Base-by-base conservation (phyloP, 2,797 vertebrate species). In the Ctenopoma multispine region DNA sequence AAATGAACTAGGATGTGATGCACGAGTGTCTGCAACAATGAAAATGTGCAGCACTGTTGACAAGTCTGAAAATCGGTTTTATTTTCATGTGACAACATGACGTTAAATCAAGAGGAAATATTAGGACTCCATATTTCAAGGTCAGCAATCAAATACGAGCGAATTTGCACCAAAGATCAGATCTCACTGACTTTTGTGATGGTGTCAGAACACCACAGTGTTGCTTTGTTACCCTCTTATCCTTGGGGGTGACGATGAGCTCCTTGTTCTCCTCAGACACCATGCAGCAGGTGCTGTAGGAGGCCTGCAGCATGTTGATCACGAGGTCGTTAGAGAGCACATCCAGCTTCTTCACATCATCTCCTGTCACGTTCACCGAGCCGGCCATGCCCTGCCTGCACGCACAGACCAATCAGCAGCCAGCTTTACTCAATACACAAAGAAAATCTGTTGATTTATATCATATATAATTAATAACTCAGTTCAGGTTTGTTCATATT, bases 291-390 rank as follows among this genome's bases (percentile, higher is more conserved):
- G 96, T 97, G 80, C 96, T 83, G 79, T 96, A 99, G 78, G 97
- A 98, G 12, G 97, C 95, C 83, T 92, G 94, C n/a, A 99, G 94
- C 97, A 99, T 97, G 83, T 99, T 99, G 90, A 98, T 96, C 57
- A 98, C 93, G 91, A 99, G 89, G 57, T 95, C 87, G 38, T 98
- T 99, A 34, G 98, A 99, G 50, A 99, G 84, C 8, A 99, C 93
- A 5, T 99, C 98, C 92, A 99, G 92, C 84, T 99, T 99, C 93
- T 99, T 99, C 92, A 96, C 95, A 2, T 99, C 96, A 0, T 98
- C 97, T 0, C 97, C 98, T 0, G 97, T 99, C 89, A 98, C 96
- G 0, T 99, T 99, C 69, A 98, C 93, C 0, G 93, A 94, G 20
- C 98, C 97, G 0, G 96, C 95, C 48, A 99, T 79, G 48, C 97